Conservation (phyloP, 30 jellyfish, hydroid and myxozoan species). For the Cassiopea andromeda region DNA sequence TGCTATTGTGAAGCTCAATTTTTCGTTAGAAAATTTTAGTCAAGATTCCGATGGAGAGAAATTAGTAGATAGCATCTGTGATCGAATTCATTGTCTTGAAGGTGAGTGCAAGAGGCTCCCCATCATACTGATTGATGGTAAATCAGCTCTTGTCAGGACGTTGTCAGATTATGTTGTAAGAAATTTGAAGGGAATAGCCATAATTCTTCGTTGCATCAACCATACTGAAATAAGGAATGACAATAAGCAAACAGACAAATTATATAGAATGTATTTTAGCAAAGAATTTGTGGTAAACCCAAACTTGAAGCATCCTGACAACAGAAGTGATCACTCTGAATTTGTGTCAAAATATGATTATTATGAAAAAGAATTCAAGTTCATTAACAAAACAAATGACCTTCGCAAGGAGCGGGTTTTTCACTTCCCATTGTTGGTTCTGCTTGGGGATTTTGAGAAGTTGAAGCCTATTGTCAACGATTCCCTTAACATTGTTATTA, state of each 20-base stretch:
- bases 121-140: constrained; percentile 57
- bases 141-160: constrained; percentile 24
- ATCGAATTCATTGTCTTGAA: constrained; percentile 24
- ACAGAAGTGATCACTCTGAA: not conserved
- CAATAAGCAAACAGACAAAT: not conserved
- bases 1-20: constrained; percentile 32
- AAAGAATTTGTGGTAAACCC: constrained; percentile 13
- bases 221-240: not conserved
- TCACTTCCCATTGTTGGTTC: constrained; percentile 73
- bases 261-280: not conserved
- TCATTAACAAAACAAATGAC: not conserved
- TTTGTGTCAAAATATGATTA: constrained; percentile 17
- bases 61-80: constrained; percentile 15
- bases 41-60: constrained; percentile 27
- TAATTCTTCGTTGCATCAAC: constrained; percentile 31
- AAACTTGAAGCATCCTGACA: constrained; percentile 4
- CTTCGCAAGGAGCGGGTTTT: constrained; percentile 10
- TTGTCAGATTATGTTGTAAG: constrained; percentile 51
- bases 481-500: constrained; percentile 27
- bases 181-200: constrained; percentile 36
- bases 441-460: constrained; percentile 52
- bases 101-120: constrained; percentile 31
- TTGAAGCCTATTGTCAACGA: constrained; percentile 24
- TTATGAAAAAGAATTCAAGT: not conserved
- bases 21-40: not conserved